Base-by-base conservation (phyloP, 2,888 invertebrate genomes). In the Dendrolimus houi region DNA sequence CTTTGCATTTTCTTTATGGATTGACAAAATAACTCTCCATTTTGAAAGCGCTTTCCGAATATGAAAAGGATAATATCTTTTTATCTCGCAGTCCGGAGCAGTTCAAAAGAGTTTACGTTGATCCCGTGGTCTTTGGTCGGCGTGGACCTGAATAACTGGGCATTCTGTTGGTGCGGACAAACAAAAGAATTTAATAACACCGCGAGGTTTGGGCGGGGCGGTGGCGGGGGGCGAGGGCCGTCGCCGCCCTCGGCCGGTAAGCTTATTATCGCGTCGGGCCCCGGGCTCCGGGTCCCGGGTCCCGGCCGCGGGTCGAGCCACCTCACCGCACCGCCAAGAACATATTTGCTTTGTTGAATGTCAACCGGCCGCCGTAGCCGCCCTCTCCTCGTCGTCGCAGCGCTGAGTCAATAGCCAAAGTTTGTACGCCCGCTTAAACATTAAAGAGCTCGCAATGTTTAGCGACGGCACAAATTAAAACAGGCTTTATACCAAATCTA, bases 401-500 rank as follows among this genome's bases (percentile, higher is more conserved):
- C 64, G 65, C 70, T 70, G 71, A 73, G 83, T 79, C 83, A 79
- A 83, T 75, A 80, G 47, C 47, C 67, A 71, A 77, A 77, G 81
- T 79, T 81, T 79, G 79, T 73, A 76, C 77, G 74, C 80, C 76
- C 82, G 81, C 76, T 87, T 81, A 85, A 87, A 88, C 87, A 87
- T 88, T 87, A 83, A 87, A 85, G 79, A 85, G 82, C 79, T 81
- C 74, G 75, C 83, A 81, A 79, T 87, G 85, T 88, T 87, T 87
- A 86, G 81, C 81, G 80, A 83, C 79, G 82, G 79, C 77, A 81
- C 87, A 87, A 89, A 90, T 90, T 89, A 89, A 89, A 89, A 87
- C 85, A 88, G 88, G 87, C 87, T 88, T 87, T 87, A 86, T 87
- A 77, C 81, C 78, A 87, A 88, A 90, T 89, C 86, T 87, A 87